phyloP scores from a whole-genome alignment of 1,140 invertebrate genomes.

The Nomia melanderi region DNA sequence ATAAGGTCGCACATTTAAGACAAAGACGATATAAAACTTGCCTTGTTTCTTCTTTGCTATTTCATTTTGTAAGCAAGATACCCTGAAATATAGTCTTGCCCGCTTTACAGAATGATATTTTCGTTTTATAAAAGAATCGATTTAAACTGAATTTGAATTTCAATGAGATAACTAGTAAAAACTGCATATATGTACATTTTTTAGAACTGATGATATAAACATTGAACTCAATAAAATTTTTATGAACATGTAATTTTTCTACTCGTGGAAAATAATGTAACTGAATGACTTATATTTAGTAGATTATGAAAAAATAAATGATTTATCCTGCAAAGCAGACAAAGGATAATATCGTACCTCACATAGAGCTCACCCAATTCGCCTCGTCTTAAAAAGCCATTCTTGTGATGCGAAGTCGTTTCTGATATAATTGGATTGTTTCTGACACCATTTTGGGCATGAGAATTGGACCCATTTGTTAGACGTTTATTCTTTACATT shows the following conservation, averaged over 20 bases:
- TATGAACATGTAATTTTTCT: slow-evolving; percentile 22
- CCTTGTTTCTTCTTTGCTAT: slow-evolving; percentile 14
- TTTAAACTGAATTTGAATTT: neutral
- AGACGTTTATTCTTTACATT: slow-evolving; percentile 79
- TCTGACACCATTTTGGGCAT: slow-evolving; percentile 72
- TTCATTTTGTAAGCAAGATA: slow-evolving; percentile 31
- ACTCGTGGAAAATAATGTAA: slow-evolving; percentile 4
- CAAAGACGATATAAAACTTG: slow-evolving; percentile 15
- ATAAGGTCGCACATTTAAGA: slow-evolving; percentile 68
- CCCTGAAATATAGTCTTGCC: slow-evolving; percentile 55
- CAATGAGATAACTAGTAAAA: neutral
- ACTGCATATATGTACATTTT: neutral
- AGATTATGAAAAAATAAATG: slow-evolving; percentile 16
- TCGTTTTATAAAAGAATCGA: neutral
- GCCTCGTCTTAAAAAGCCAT: slow-evolving; percentile 79
- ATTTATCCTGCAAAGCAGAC: slow-evolving; percentile 71
- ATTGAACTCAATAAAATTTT: slow-evolving; percentile 7
- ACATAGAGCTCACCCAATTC: slow-evolving; percentile 81
- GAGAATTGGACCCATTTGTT: slow-evolving; percentile 76
- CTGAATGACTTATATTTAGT: slow-evolving; percentile 15
- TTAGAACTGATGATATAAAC: slow-evolving; percentile 6
- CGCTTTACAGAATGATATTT: slow-evolving; percentile 60
- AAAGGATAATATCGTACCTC: slow-evolving; percentile 78
- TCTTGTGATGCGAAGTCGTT: slow-evolving; percentile 74
- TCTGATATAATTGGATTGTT: slow-evolving; percentile 72